Evolutionary conservation across 2,113 vertebrate species (phyloP).

Genomic region (Microtus richardsoni): DNA sequence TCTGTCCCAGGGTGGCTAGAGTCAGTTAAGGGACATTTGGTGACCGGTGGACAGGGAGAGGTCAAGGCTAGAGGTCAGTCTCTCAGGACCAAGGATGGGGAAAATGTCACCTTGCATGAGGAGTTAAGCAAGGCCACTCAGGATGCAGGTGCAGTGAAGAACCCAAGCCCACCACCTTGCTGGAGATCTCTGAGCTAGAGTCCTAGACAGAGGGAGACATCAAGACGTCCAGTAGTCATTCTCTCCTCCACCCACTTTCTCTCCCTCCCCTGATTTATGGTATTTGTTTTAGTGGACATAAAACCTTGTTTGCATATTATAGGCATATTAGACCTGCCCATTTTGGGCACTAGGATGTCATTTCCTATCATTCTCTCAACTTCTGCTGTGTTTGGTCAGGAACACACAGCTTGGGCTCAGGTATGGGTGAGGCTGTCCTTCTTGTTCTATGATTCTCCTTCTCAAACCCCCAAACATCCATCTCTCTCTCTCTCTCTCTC

Average conservation of each 20-base stretch:
- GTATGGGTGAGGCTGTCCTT: rapidly evolving
- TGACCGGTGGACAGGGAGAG: background rate
- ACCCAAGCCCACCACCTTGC: rapidly evolving
- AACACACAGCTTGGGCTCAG: rapidly evolving
- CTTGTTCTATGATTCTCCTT: rapidly evolving
- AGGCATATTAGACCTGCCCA: rapidly evolving
- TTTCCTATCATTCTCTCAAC: background rate
- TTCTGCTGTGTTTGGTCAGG: rapidly evolving
- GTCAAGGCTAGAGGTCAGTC: background rate
- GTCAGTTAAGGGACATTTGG: rapidly evolving
- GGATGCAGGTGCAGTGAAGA: rapidly evolving
- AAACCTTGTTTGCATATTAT: background rate
- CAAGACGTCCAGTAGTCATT: background rate
- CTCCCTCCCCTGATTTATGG: too few species aligned
- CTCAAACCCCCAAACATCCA: too few species aligned
- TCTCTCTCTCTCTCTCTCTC: background rate
- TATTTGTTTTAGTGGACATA: rapidly evolving
- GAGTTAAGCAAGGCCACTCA: rapidly evolving
- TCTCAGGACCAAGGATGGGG: rapidly evolving
- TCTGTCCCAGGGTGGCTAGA: rapidly evolving
- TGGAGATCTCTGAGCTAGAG: rapidly evolving
- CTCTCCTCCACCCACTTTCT: background rate
- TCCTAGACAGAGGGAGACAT: rapidly evolving
- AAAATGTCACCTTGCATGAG: rapidly evolving
- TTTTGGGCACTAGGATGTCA: rapidly evolving